These are phyloP conservation scores for Papilio polytes DNA, from an alignment of 1,140 invertebrate genomes.

Conservation along the genomic window DNA sequence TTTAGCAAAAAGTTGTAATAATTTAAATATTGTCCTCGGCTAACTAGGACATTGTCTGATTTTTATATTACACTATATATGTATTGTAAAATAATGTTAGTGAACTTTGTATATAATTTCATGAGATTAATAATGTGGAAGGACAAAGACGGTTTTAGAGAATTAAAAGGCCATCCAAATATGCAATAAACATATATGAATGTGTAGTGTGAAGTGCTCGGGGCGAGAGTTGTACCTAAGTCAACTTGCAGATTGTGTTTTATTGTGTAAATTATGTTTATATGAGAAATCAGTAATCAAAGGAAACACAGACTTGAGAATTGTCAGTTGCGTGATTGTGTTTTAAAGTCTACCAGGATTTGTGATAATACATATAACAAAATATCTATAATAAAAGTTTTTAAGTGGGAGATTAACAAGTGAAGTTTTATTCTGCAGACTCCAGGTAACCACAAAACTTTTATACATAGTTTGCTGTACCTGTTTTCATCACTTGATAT, in stretches of 20 bases:
- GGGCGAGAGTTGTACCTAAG: constrained; percentile 78
- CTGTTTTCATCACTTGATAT: neutral
- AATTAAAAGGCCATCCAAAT: constrained; percentile 81
- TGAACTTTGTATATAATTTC: constrained; percentile 82
- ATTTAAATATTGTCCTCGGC: constrained; percentile 63
- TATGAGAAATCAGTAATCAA: constrained; percentile 82
- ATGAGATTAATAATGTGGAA: constrained; percentile 79
- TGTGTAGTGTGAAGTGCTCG: constrained; percentile 80
- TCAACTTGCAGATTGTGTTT: constrained; percentile 79
- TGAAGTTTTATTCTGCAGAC: constrained; percentile 81
- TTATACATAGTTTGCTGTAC: constrained; percentile 21
- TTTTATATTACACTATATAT: constrained; percentile 63
- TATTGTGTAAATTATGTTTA: constrained; percentile 83
- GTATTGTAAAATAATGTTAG: constrained; percentile 81
- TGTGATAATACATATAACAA: constrained; percentile 85
- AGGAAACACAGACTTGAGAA: constrained; percentile 77
- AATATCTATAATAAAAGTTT: constrained; percentile 85
- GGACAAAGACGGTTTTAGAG: constrained; percentile 75
- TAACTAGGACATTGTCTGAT: constrained; percentile 56
- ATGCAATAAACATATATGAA: constrained; percentile 81
- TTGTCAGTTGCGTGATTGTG: constrained; percentile 84
- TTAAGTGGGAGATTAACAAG: constrained; percentile 84
- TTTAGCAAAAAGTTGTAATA: constrained; percentile 57
- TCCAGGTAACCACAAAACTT: constrained; percentile 68
- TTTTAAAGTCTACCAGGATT: constrained; percentile 85